Evolutionary conservation across 2,797 vertebrate genomes (phyloP).

Genomic region (Lagocephalus sceleratus): DNA sequence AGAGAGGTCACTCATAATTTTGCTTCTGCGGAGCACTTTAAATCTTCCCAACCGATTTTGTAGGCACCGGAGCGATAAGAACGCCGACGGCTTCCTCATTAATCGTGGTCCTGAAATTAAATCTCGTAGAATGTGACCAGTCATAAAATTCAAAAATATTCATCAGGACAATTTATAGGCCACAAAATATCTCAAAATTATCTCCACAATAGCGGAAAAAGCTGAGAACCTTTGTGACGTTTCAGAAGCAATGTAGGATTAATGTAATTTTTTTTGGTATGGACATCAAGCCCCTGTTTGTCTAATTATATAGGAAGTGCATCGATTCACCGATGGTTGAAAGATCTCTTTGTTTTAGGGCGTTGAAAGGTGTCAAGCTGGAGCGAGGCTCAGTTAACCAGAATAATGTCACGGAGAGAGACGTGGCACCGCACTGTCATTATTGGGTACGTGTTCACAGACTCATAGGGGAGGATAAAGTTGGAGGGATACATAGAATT

Average conservation of each 20-base stretch:
- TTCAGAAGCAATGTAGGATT: too few species aligned
- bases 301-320: slow-evolving; percentile 2
- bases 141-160: neutral
- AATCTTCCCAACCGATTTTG: slow-evolving; percentile 63
- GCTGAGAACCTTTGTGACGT: too few species aligned
- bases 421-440: slow-evolving; percentile 6
- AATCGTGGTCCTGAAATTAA: slow-evolving; percentile 50
- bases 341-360: neutral
- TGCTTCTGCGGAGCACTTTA: slow-evolving; percentile 60
- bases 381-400: slow-evolving; percentile 1
- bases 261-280: too few species aligned
- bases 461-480: slow-evolving; percentile 10
- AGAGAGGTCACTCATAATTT: slow-evolving; percentile 70
- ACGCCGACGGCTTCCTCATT: slow-evolving; percentile 31
- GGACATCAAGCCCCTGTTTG: neutral
- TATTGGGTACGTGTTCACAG: slow-evolving; percentile 15
- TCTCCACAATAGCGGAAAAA: too few species aligned
- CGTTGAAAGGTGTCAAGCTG: slow-evolving; percentile 5
- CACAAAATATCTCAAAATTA: too few species aligned
- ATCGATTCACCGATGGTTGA: neutral
- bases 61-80: slow-evolving; percentile 44
- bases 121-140: slow-evolving; percentile 40
- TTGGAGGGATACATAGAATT: slow-evolving; percentile 19
- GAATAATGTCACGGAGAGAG: slow-evolving; percentile 12
- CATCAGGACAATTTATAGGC: too few species aligned